Base-by-base conservation (phyloP, 2,797 vertebrate species). In the Chiloscyllium punctatum region DNA sequence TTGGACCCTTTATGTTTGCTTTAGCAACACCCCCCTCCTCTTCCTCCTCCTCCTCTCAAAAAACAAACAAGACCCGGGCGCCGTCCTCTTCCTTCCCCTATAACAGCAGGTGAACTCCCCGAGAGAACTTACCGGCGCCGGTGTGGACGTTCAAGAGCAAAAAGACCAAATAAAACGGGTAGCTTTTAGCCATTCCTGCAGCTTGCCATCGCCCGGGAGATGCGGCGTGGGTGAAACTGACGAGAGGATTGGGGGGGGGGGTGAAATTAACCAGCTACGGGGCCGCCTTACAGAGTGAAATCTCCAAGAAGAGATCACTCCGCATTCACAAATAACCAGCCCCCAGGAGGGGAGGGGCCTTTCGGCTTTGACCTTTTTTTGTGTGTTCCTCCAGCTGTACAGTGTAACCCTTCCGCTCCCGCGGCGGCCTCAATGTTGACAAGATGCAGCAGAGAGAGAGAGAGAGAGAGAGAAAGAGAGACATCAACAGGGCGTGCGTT, bases 161-260 rank as follows among this genome's bases (percentile, higher is more conserved):
- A 15, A 92, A 42, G 18, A 37, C 33, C 90, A 4, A 4, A 9
- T n/a, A 92, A 16, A 92, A 4, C 16, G 9, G 90, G 90, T 68
- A 13, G 62, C 7, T 25, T 92, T 37, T 37, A 92, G 90, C 90
- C 90, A 92, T 92, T 68, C 57, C 62, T 37, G 62, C 90, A 66
- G n/a, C 90, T 92, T 66, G 62, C 62, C 90, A 92, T 92, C 18
- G 90, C 90, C 90, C 11, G 86, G 8, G 62, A 92, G 57, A 66
- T 92, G 62, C 90, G 68, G 90, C 90, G 90, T 9, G 33, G 88
- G 53, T 62, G 88, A 92, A 68, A 92, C 37, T 92, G 90, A 92
- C 57, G 2, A 37, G 90, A 66, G 90, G 42, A 48, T 48, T n/a
- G 42, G 1, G 42, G 1, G 42, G 87, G 62, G 30, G 57, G 30